A percentile compares a stretch with the other conserved stretches of the same genome.
Conservation (phyloP, 2,113 vertebrate genomes). For the Petrocephalus zakoni region DNA sequence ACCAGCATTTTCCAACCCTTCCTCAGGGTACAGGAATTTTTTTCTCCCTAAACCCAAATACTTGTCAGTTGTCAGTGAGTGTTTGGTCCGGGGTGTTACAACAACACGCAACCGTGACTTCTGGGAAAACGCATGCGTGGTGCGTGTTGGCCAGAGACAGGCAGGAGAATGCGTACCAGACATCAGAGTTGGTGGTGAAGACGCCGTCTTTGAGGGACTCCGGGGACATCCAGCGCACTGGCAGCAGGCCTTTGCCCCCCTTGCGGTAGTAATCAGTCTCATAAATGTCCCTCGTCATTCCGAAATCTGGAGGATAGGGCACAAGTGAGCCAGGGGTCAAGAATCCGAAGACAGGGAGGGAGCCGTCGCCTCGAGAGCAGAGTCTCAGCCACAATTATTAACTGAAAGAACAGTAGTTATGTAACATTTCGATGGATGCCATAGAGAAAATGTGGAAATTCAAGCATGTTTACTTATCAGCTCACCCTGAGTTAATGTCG, state of each 20-base stretch:
- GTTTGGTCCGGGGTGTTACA: background rate
- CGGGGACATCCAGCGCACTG: slow-evolving; percentile 98
- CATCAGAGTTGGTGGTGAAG: slow-evolving; percentile 95
- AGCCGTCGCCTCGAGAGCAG: background rate
- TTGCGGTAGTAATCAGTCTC: slow-evolving; percentile 99
- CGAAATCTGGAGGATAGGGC: slow-evolving; percentile 73
- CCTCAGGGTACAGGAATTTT: no score
- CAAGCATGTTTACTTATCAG: background rate
- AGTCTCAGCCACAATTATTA: background rate
- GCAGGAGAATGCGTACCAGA: slow-evolving; percentile 72
- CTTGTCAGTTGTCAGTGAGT: background rate
- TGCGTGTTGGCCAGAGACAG: no score
- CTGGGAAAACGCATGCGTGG: background rate
- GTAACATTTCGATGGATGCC: background rate
- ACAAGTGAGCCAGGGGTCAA: slow-evolving; percentile 20
- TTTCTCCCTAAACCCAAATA: background rate
- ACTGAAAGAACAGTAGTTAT: background rate
- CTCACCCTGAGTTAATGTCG: background rate
- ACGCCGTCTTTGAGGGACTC: slow-evolving; percentile 97
- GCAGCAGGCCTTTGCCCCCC: slow-evolving; percentile 91
- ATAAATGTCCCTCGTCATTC: slow-evolving; percentile 97
- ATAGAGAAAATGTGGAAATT: background rate
- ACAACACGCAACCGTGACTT: background rate
- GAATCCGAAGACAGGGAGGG: background rate
- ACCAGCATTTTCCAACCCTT: background rate